Conservation (phyloP, 2,888 invertebrate species). For the Halictus ligatus region DNA sequence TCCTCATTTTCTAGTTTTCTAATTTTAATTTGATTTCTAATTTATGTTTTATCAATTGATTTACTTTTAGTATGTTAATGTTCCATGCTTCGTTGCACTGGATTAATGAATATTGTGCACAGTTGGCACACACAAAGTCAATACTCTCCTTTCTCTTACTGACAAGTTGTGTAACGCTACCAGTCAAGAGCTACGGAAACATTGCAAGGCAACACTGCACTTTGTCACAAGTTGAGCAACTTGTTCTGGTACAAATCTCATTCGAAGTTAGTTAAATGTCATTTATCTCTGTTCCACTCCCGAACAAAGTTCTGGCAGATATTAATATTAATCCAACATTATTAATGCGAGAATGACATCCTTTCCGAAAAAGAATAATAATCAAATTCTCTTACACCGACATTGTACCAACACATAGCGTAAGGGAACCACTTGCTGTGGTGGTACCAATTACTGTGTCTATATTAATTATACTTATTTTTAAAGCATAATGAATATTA, state of each 20-base stretch:
- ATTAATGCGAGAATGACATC: neutral
- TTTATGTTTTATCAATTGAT: neutral
- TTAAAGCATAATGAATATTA: too few species aligned
- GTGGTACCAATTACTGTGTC: too few species aligned
- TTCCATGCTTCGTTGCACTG: neutral
- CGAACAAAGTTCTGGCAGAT: neutral
- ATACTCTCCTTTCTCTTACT: neutral
- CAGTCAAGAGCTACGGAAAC: slow-evolving; percentile 3
- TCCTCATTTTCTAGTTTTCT: too few species aligned
- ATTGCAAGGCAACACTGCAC: neutral
- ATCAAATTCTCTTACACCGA: neutral
- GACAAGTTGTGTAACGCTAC: neutral
- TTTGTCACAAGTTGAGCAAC: neutral
- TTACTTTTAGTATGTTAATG: neutral
- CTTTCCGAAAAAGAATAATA: neutral
- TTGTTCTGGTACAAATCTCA: neutral
- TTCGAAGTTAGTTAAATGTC: neutral
- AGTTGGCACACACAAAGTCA: neutral
- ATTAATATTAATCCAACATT: neutral
- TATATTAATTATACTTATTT: too few species aligned
- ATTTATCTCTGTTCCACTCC: neutral
- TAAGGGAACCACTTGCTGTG: too few species aligned
- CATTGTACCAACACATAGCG: too few species aligned
- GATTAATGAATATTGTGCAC: neutral
- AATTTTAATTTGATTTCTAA: too few species aligned